phyloP scores from a whole-genome alignment of 2,888 invertebrate species.

The Zhuqinia jingwanae region DNA sequence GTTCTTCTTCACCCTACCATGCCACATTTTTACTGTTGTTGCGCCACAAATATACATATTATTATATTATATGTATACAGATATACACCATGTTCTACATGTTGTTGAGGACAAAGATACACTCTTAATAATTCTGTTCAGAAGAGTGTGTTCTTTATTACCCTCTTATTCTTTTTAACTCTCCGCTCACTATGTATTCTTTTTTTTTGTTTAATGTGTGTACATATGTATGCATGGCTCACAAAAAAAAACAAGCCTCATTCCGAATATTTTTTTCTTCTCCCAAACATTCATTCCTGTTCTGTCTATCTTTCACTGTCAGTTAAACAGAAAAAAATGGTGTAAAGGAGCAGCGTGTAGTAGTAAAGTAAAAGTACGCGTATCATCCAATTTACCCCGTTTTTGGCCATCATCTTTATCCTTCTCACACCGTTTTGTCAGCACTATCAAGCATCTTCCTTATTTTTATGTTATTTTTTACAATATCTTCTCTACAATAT shows the following conservation, averaged over 20 bases:
- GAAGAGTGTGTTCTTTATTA: conserved; percentile 57
- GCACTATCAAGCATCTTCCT: conserved; percentile 64
- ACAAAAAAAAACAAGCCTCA: neutral
- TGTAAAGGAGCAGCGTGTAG: neutral
- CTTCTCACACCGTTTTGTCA: neutral
- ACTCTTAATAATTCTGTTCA: conserved; percentile 63
- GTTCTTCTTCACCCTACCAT: neutral
- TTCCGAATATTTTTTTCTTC: too few species aligned
- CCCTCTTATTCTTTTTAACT: conserved; percentile 52
- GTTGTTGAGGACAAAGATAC: too few species aligned
- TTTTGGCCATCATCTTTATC: conserved; percentile 53
- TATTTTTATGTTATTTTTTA: conserved; percentile 62
- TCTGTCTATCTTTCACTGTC: conserved; percentile 35
- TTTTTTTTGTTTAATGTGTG: neutral
- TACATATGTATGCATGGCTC: neutral
- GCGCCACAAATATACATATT: too few species aligned
- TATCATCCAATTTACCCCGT: conserved; percentile 66
- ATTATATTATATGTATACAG: too few species aligned
- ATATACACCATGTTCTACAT: too few species aligned
- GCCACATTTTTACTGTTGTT: neutral
- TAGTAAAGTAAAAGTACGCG: conserved; percentile 45
- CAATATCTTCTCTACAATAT: conserved; percentile 54
- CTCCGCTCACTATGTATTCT: conserved; percentile 18
- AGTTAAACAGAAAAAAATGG: neutral
- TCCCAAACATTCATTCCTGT: conserved; percentile 53